Conservation (phyloP, 2,888 invertebrate genomes). For the Scrobipalpa costella region DNA sequence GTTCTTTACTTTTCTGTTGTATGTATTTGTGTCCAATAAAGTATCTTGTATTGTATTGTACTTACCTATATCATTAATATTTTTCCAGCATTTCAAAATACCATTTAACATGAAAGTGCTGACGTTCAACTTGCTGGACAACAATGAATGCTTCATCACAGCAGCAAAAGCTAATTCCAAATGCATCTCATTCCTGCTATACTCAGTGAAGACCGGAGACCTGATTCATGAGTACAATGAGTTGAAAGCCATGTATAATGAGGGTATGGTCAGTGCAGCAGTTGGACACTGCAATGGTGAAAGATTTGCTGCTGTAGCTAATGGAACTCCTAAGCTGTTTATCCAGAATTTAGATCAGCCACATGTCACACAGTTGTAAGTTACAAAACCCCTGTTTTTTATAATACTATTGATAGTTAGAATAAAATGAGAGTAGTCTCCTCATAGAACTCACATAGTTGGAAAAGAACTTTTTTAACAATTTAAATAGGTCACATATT, state of each 20-base stretch:
- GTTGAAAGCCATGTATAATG: constrained; percentile 29
- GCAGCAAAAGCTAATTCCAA: constrained; percentile 33
- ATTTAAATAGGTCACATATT: too few species aligned
- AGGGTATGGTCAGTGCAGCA: constrained; percentile 55
- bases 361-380: constrained; percentile 56
- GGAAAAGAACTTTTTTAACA: too few species aligned
- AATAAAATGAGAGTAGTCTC: too few species aligned
- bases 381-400: constrained; percentile 20
- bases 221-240: constrained; percentile 48
- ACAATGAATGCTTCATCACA: constrained; percentile 64
- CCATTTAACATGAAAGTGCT: constrained; percentile 49
- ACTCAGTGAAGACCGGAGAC: constrained; percentile 58
- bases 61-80: neutral
- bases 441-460: too few species aligned
- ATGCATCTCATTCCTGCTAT: constrained; percentile 46
- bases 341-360: constrained; percentile 65
- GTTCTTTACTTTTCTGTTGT: too few species aligned
- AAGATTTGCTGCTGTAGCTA: constrained; percentile 65
- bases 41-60: too few species aligned
- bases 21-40: too few species aligned
- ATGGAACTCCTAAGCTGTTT: constrained; percentile 60
- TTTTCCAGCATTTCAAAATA: constrained; percentile 60
- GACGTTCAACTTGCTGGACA: constrained; percentile 65
- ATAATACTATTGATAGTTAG: neutral
- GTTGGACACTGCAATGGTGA: constrained; percentile 66